Conservation (phyloP, 2,113 vertebrate genomes). For the Nyctereutes procyonoides region DNA sequence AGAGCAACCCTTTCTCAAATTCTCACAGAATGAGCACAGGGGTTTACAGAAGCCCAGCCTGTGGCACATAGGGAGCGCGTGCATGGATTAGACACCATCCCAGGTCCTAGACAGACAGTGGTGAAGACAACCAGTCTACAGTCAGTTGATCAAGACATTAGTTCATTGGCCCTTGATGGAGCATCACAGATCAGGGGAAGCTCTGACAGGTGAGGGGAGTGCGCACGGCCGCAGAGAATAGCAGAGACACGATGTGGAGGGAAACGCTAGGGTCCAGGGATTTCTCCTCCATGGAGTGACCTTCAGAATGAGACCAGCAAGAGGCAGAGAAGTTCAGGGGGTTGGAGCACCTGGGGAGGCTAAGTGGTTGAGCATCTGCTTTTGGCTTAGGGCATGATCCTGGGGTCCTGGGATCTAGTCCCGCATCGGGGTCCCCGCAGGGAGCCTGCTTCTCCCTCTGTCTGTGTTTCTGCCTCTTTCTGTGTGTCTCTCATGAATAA, state of each 20-base stretch:
- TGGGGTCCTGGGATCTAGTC: too few species aligned
- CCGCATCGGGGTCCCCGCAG: too few species aligned
- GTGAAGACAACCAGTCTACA: neutral
- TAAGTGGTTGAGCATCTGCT: too few species aligned
- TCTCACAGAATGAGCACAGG: rapidly evolving
- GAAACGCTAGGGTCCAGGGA: rapidly evolving
- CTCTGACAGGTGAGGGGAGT: rapidly evolving
- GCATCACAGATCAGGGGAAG: rapidly evolving
- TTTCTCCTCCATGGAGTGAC: rapidly evolving
- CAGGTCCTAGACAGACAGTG: neutral
- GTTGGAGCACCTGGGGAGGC: too few species aligned
- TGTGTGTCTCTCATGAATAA: too few species aligned
- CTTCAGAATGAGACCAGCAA: neutral
- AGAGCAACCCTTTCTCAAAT: neutral
- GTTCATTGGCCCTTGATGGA: neutral
- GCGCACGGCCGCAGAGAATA: rapidly evolving
- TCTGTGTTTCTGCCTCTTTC: too few species aligned
- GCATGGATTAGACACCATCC: rapidly evolving
- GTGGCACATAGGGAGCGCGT: rapidly evolving
- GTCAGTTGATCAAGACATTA: neutral
- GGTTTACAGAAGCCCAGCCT: neutral
- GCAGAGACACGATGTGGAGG: rapidly evolving
- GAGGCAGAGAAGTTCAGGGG: too few species aligned
- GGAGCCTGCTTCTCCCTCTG: too few species aligned
- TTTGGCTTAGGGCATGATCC: too few species aligned